These are phyloP conservation scores for Eptesicus fuscus DNA, from an alignment of 2,113 vertebrate species.

Conservation along the genomic window DNA sequence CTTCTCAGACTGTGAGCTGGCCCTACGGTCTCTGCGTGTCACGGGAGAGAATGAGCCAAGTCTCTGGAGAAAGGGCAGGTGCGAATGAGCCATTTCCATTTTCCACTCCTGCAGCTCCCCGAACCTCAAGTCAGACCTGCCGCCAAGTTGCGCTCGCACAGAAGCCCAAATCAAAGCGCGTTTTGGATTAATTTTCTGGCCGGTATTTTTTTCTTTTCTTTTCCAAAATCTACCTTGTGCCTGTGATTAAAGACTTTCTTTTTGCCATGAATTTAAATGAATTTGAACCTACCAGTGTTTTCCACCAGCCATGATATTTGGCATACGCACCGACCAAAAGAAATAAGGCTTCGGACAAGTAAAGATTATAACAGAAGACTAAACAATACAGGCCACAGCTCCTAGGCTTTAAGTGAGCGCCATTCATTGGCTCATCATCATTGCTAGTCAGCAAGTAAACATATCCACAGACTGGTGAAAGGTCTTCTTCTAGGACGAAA, in stretches of 20 bases:
- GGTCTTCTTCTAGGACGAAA: background rate
- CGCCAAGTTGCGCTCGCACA: conserved; percentile 67
- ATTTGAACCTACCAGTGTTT: conserved; percentile 4
- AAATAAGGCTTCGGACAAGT: background rate
- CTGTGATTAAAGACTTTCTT: conserved; percentile 64
- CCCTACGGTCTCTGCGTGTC: background rate
- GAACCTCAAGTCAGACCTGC: conserved; percentile 75
- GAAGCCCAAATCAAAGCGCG: conserved; percentile 65
- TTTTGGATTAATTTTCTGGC: conserved; percentile 79
- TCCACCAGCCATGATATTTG: background rate
- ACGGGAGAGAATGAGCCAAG: conserved; percentile 50
- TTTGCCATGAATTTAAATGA: conserved; percentile 68
- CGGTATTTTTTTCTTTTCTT: conserved; percentile 43
- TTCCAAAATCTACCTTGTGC: conserved; percentile 57
- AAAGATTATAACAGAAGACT: background rate
- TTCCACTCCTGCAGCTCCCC: conserved; percentile 80
- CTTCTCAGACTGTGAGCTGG: background rate
- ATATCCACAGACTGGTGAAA: background rate
- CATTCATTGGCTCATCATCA: background rate
- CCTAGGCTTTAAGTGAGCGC: background rate
- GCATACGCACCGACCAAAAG: background rate
- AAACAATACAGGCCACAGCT: background rate
- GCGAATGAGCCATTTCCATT: conserved; percentile 82
- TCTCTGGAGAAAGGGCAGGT: conserved; percentile 82
- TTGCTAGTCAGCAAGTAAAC: background rate